Percentiles rank a stretch among this genome's conserved stretches.
These are phyloP conservation scores for Centruroides sculpturatus DNA, from an alignment of 1,140 invertebrate genomes.

Conservation along the genomic window DNA sequence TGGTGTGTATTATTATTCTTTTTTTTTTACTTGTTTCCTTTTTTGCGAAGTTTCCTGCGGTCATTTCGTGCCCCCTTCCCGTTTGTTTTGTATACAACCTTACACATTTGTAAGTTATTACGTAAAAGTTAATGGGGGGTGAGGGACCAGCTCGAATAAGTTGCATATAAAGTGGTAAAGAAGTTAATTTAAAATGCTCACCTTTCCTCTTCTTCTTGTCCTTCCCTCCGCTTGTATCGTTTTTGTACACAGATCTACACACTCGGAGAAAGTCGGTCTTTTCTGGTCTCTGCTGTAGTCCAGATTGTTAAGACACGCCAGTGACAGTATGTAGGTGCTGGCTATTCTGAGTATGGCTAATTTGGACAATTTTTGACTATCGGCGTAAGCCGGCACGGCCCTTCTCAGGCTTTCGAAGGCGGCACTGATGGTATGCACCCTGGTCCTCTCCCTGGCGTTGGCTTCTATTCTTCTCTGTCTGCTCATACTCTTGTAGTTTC, in stretches of 20 bases:
- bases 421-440: constrained; percentile 87
- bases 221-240: constrained; percentile 87
- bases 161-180: too few species aligned
- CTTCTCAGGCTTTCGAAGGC: constrained; percentile 76
- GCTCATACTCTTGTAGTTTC: constrained; percentile 92
- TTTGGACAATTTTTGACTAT: constrained; percentile 84
- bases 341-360: constrained; percentile 80
- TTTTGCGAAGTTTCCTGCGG: too few species aligned
- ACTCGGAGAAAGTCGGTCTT: constrained; percentile 45
- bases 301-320: constrained; percentile 49
- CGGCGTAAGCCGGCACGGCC: constrained; percentile 75
- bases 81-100: too few species aligned
- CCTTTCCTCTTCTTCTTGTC: constrained; percentile 44
- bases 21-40: too few species aligned
- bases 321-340: constrained; percentile 73
- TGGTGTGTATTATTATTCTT: too few species aligned
- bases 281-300: constrained; percentile 40
- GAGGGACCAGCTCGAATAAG: too few species aligned
- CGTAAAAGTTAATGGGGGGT: too few species aligned
- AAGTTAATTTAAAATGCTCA: background rate
- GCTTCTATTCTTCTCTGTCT: constrained; percentile 79
- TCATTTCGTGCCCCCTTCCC: too few species aligned
- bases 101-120: too few species aligned
- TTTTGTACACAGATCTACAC: constrained; percentile 66
- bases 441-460: constrained; percentile 76